These are phyloP conservation scores for Callospermophilus lateralis DNA, from an alignment of 2,113 vertebrate species.

Conservation along the genomic window DNA sequence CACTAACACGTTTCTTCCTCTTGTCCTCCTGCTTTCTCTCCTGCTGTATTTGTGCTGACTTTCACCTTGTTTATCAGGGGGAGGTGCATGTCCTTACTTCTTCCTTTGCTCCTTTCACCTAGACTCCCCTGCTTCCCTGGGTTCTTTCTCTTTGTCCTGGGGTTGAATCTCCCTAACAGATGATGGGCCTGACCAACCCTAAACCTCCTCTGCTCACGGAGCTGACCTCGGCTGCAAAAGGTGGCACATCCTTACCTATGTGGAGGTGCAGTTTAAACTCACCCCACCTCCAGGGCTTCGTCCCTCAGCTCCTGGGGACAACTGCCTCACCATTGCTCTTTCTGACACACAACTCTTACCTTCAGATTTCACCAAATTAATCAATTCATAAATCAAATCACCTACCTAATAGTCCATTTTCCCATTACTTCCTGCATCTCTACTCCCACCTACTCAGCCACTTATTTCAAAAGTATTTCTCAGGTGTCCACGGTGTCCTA, in stretches of 20 bases:
- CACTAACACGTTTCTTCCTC: not conserved
- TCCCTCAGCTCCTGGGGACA: not conserved
- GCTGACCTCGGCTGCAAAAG: too few relatives aligned
- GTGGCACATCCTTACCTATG: not conserved
- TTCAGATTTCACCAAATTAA: not conserved
- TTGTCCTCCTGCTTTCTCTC: not conserved
- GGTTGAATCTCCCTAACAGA: not conserved
- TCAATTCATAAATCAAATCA: too few relatives aligned
- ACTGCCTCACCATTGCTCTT: too few relatives aligned
- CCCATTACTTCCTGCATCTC: not conserved
- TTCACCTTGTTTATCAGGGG: too few relatives aligned
- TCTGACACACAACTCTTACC: not conserved
- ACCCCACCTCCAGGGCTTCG: rapidly evolving
- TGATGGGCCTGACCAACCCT: rapidly evolving
- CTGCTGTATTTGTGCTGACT: too few relatives aligned
- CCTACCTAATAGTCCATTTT: not conserved
- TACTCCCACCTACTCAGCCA: not conserved
- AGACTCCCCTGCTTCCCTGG: too few relatives aligned
- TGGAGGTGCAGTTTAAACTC: rapidly evolving
- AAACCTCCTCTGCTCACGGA: not conserved
- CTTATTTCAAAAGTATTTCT: not conserved
- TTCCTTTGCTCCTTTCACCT: not conserved
- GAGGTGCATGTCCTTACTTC: too few relatives aligned
- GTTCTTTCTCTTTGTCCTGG: not conserved
- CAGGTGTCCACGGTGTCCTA: not conserved